These are phyloP conservation scores for Acrossocheilus wenchowensis DNA, from an alignment of 2,797 vertebrate species.

Conservation along the genomic window DNA sequence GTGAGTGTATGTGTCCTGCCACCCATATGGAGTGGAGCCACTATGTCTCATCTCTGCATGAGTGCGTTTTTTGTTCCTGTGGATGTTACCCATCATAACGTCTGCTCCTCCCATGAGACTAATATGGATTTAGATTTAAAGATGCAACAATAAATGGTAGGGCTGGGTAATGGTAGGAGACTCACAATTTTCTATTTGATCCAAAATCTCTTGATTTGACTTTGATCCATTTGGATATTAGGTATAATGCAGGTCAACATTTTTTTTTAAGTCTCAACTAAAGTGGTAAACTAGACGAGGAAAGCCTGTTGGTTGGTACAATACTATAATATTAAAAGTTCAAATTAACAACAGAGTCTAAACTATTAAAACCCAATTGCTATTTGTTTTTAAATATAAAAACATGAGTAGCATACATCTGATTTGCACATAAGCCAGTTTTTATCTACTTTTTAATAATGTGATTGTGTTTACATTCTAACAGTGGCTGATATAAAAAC, in stretches of 20 bases:
- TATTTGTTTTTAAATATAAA: not conserved
- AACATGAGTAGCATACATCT: too few relatives aligned
- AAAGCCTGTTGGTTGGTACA: not conserved
- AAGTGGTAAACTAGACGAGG: not conserved
- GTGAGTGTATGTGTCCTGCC: slow-evolving; percentile 47
- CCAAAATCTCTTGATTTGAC: not conserved
- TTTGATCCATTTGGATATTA: not conserved
- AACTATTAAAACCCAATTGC: not conserved
- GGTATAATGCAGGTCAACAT: not conserved
- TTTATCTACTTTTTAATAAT: not conserved
- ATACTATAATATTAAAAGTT: not conserved
- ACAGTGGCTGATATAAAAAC: not conserved
- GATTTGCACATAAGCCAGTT: not conserved
- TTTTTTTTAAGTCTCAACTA: not conserved
- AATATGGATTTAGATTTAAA: slow-evolving; percentile 15
- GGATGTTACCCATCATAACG: slow-evolving; percentile 13
- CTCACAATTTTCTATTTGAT: not conserved
- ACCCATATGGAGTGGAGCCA: slow-evolving; percentile 47
- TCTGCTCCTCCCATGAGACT: not conserved
- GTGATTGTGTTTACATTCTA: not conserved
- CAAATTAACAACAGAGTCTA: not conserved
- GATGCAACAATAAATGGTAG: not conserved
- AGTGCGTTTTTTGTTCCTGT: slow-evolving; percentile 31
- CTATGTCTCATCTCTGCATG: slow-evolving; percentile 41
- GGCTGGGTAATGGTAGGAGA: not conserved